Conservation (phyloP, 2,888 invertebrate genomes). For the Catonia carolina region DNA sequence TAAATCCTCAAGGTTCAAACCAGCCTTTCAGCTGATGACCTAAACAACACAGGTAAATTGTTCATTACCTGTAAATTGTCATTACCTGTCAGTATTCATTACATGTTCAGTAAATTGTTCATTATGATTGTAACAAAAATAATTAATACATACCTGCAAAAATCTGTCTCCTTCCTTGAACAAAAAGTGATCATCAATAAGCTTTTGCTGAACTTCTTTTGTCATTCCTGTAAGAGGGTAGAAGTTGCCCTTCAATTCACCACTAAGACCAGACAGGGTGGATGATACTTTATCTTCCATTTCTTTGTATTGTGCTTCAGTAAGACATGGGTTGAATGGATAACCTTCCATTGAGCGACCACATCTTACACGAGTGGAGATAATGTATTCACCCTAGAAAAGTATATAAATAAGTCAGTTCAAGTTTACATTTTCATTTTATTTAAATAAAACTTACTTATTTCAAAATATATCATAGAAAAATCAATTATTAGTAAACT, state of each 20-base stretch:
- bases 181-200: conserved; percentile 96
- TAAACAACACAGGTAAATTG: too few species aligned
- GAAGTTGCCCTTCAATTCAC: conserved; percentile 91
- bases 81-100: too few species aligned
- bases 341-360: conserved; percentile 92
- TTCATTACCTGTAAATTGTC: too few species aligned
- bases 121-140: too few species aligned
- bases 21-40: too few species aligned
- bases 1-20: too few species aligned
- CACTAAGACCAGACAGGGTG: conserved; percentile 74
- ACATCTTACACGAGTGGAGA: conserved; percentile 93
- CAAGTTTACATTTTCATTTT: neutral
- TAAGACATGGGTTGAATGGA: conserved; percentile 96
- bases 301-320: conserved; percentile 94
- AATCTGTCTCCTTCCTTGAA: conserved; percentile 95
- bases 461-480: too few species aligned
- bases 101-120: too few species aligned
- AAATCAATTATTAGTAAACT: too few species aligned
- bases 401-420: neutral
- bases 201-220: conserved; percentile 90
- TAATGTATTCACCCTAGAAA: conserved; percentile 69
- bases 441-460: too few species aligned
- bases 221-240: conserved; percentile 93
- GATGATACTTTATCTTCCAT: conserved; percentile 87
- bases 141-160: conserved; percentile 46